phyloP scores from a whole-genome alignment of 1,140 invertebrate species.

The Drosophila virilis region DNA sequence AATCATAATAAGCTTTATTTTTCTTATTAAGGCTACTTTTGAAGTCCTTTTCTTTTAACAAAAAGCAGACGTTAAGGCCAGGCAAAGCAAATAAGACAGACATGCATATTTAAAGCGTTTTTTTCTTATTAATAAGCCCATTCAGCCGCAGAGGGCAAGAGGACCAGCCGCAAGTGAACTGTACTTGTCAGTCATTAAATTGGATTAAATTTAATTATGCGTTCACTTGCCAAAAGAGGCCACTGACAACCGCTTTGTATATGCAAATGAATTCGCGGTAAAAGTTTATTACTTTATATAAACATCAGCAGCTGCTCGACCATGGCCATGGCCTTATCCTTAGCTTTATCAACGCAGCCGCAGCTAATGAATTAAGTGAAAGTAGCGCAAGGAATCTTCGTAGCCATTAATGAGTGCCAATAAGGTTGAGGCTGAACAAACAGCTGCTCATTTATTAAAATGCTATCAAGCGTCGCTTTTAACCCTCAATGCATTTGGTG shows the following conservation, averaged over 20 bases:
- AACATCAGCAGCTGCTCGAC: constrained; percentile 49
- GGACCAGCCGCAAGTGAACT: constrained; percentile 19
- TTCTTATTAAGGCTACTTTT: constrained; percentile 4
- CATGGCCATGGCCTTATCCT: constrained; percentile 4
- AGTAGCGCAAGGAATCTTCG: constrained; percentile 14
- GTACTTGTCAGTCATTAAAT: constrained; percentile 68
- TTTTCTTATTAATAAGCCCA: constrained; percentile 46
- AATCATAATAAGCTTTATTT: not conserved
- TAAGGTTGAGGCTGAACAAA: not conserved
- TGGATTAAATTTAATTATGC: constrained; percentile 75
- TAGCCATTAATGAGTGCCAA: not conserved
- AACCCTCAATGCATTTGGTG: constrained; percentile 1
- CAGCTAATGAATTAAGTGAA: constrained; percentile 25
- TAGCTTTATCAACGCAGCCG: constrained; percentile 1
- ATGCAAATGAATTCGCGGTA: constrained; percentile 65
- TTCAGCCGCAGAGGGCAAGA: constrained; percentile 14
- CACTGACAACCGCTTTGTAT: constrained; percentile 39
- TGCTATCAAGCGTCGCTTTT: constrained; percentile 10
- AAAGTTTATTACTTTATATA: constrained; percentile 64
- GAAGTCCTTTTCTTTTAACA: constrained; percentile 20
- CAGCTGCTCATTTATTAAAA: constrained; percentile 18
- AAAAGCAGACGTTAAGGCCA: constrained; percentile 27
- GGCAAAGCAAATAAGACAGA: not conserved
- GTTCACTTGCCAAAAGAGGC: constrained; percentile 50
- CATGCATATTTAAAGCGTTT: constrained; percentile 41